Evolutionary conservation across 2,888 invertebrate genomes (phyloP), one percentile per base, ranked within the genome.

Genomic region (Standfussiana lucernea): DNA sequence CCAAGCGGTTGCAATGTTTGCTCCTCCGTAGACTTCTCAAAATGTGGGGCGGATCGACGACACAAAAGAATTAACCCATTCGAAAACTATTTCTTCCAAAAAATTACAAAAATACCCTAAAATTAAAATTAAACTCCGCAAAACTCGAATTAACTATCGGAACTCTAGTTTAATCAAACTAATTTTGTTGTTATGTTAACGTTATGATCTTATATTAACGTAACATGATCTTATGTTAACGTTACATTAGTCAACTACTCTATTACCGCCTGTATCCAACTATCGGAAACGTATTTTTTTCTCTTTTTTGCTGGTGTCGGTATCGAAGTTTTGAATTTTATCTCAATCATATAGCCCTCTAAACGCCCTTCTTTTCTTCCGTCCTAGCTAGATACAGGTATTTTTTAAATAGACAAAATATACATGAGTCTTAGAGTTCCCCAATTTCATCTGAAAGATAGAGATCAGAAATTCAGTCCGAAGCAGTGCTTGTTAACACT

Each of bases 381-480:
- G 69, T 69, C 65, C 56, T 84, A 83, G 79, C 84, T 80, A 83
- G 84, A 79, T 80, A 79, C 79, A 83, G 62, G 84, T 83, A 42
- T 37, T 45, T 32, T 47, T 66, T n/a, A 8, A 2, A 37, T 42
- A 13, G 28, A 56, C 7, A 37, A 42, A 18, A n/a, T 13, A 11
- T 50, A 21, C 28, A 37, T n/a, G 37, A 32, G 2, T 37, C 37
- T 50, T 65, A 32, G n/a, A 32, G 47, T 32, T 42, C n/a, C 21
- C 24, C 11, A 64, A 42, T 67, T 37, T 56, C 4, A 37, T 61
- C 8, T 40, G 13, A 5, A 65, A 40, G 37, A 40, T 47, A 69
- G 35, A 50, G 40, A 64, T 66, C 82, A 82, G 83, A 71, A 86
- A 75, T 72, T 75, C 40, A 93, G 93, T 28, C 94, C 93, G 80